Evolutionary conservation across 2,113 vertebrate genomes (phyloP).

Genomic region (Esox niger): DNA sequence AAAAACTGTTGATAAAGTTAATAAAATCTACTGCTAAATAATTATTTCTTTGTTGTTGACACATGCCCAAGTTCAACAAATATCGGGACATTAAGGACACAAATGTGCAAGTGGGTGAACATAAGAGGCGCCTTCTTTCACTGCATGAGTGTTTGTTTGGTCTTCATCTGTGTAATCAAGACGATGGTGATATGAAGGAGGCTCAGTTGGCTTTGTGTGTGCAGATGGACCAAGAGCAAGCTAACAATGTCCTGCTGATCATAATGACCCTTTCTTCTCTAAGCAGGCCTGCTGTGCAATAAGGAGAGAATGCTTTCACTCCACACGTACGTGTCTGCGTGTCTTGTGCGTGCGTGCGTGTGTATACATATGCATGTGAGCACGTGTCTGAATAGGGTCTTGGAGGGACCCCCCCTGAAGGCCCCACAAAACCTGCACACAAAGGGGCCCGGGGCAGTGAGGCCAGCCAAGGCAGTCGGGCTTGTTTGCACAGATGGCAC

Average conservation of each 20-base stretch:
- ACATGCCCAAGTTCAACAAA: background rate
- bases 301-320: slow-evolving; percentile 40
- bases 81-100: background rate
- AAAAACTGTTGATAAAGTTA: background rate
- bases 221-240: slow-evolving; percentile 35
- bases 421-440: slow-evolving; percentile 31
- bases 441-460: slow-evolving; percentile 32
- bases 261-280: slow-evolving; percentile 45
- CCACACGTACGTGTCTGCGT: slow-evolving; percentile 13
- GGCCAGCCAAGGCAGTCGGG: slow-evolving; percentile 37
- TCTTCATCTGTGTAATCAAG: slow-evolving; percentile 27
- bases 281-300: slow-evolving; percentile 37
- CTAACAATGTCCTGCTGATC: slow-evolving; percentile 48
- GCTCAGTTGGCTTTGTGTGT: slow-evolving; percentile 38
- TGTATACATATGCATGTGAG: slow-evolving; percentile 14
- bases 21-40: background rate
- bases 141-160: slow-evolving; percentile 30
- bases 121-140: background rate
- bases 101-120: background rate
- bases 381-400: slow-evolving; percentile 36
- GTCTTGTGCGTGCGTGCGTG: slow-evolving; percentile 11
- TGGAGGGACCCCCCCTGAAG: slow-evolving; percentile 19
- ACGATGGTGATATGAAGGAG: slow-evolving; percentile 45
- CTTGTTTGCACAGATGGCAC: slow-evolving; percentile 65
- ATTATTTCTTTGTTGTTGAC: background rate